Evolutionary conservation across 53 echinoderm and acorn worm species (phyloP), one percentile per base, ranked within the genome.

Genomic region (Astropecten irregularis): DNA sequence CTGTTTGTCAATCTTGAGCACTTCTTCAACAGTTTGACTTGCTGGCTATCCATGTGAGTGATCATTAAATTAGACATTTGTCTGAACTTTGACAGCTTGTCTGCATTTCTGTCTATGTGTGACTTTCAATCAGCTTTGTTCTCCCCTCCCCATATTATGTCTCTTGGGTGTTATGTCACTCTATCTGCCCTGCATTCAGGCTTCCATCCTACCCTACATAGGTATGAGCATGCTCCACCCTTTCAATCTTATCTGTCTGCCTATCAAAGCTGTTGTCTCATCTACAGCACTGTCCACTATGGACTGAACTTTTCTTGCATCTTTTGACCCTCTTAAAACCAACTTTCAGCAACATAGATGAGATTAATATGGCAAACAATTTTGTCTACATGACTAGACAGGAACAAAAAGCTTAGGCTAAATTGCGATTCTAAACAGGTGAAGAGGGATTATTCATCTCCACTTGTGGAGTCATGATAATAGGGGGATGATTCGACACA

Each of bases 371-470:
- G 54, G 50, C 52, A 52, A 71, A 73, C 73, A 54, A 73, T 73
- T 54, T 54, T 53, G 54, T 74, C 56, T 57, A 37, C 55, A 57
- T 74, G 74, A 74, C 74, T 57, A 74, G 74, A 74, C 74, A 50
- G 74, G 74, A 74, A 74, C 64, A 64, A n/a, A 74, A 74, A 74
- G 74, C 74, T 74, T 74, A 74, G 40, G 56, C 38, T 38, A 74
- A 55, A 54, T 55, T 74, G 55, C 34, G 18, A 16, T 23, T 55
- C 31, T 29, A 18, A 74, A 74, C 74, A 74, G 74, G 74, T 74
- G 74, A 74, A 54, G 56, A 25, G 16, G 40, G 38, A 34, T 74
- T 74, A 74, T 74, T 74, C 74, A 74, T 74, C 74, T 74, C 13
- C 55, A 56, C 38, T 74, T 74, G 57, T 34, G 35, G 25, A 57